These are phyloP conservation scores for Odocoileus hemionus DNA, from an alignment of 2,113 vertebrate species.

Conservation along the genomic window DNA sequence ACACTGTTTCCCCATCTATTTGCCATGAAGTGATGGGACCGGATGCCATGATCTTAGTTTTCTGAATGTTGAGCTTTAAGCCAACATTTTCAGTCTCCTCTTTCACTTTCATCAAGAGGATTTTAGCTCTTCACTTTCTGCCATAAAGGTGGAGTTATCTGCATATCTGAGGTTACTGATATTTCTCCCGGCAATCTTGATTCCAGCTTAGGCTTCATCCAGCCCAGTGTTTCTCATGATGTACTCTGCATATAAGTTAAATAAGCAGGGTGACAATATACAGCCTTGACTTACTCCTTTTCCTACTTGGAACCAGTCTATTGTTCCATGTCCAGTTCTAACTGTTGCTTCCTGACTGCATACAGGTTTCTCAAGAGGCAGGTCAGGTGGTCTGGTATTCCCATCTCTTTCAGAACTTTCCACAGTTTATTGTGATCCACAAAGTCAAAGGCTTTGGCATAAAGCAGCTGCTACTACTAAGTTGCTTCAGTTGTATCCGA, in stretches of 20 bases:
- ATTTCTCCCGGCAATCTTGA: not conserved
- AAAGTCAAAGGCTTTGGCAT: not conserved
- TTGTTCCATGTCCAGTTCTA: not conserved
- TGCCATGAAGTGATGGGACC: not conserved
- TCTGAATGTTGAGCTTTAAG: not conserved
- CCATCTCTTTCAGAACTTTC: not conserved
- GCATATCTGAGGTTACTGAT: not conserved
- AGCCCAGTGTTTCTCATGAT: not conserved
- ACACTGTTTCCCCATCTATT: not conserved
- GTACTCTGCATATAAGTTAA: not conserved
- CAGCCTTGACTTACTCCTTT: not conserved
- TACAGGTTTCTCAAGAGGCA: not conserved
- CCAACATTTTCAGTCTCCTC: not conserved
- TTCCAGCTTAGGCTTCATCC: not conserved
- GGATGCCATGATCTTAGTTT: not conserved
- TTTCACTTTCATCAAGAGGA: not conserved
- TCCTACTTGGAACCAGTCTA: not conserved
- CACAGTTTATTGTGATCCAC: not conserved
- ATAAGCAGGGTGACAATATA: not conserved
- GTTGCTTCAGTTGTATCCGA: no score
- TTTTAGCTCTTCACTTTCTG: not conserved
- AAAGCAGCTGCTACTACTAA: not conserved
- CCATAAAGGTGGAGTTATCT: fast-evolving
- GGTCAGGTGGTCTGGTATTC: not conserved
- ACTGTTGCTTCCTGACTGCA: not conserved